Evolutionary conservation across 2,113 vertebrate species (phyloP).

Genomic region (Brevimyrus niger): DNA sequence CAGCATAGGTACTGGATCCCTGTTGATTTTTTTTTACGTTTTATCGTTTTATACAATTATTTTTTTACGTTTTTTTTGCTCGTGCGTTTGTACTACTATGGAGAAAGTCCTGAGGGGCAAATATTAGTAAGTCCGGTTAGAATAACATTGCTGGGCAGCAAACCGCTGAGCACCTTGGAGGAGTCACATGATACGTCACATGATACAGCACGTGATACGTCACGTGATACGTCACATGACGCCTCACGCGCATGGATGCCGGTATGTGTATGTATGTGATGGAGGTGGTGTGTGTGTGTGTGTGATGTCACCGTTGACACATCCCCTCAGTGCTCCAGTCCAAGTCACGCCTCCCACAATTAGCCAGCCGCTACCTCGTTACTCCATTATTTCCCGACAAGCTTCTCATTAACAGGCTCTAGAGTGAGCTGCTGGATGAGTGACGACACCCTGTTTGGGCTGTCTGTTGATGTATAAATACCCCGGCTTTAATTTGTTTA

Average conservation of each 20-base stretch:
- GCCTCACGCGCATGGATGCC: too few relatives aligned
- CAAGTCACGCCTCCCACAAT: neutral
- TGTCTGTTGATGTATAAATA: slow-evolving; percentile 18
- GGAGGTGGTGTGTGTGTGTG: neutral
- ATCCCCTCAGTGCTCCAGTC: neutral
- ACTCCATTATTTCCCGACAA: slow-evolving; percentile 14
- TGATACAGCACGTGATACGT: neutral
- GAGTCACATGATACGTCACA: too few relatives aligned
- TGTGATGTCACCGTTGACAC: neutral
- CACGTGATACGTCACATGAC: too few relatives aligned
- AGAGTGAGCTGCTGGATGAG: neutral
- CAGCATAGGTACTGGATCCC: too few relatives aligned
- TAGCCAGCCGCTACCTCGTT: neutral
- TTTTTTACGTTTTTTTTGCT: too few relatives aligned
- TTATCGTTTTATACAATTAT: too few relatives aligned
- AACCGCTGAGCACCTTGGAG: too few relatives aligned
- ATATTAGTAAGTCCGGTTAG: too few relatives aligned
- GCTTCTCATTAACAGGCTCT: neutral
- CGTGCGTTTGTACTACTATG: too few relatives aligned
- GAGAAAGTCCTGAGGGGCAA: too few relatives aligned
- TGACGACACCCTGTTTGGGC: neutral
- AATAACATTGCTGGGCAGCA: too few relatives aligned
- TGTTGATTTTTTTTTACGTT: too few relatives aligned
- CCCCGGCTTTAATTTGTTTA: slow-evolving; percentile 10
- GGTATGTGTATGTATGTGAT: neutral